Base-by-base conservation (phyloP, 2,888 invertebrate species). In the Stenichneumon culpator region DNA sequence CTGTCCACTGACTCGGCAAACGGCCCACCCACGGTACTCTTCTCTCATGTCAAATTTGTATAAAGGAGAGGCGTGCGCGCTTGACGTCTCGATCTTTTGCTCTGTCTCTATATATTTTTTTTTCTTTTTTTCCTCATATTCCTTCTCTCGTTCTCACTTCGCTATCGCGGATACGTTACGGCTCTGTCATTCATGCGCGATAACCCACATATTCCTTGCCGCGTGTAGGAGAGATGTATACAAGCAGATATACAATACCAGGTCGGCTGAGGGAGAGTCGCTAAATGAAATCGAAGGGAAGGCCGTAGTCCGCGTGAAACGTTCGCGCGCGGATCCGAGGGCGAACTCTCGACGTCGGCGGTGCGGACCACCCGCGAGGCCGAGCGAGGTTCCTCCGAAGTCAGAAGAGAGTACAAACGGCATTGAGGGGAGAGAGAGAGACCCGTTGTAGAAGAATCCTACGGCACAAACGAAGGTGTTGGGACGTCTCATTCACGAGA, bases 341-440 rank as follows among this genome's bases (percentile, higher is more conserved):
- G 63, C 67, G 78, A 82, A 84, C 69, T 74, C 78, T 82, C 82
- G 74, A 75, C 75, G 82, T 75, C 68, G 65, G 72, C 70, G 72
- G 75, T 77, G 70, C 57, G 82, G 87, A 87, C 87, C 87, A 87
- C 87, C 87, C 87, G 87, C 87, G 75, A 87, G 82, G 52, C 68
- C 73, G 57, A 82, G 84, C 86, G 85, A 80, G 81, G 39, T 83
- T 65, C 32, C 22, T 16, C 47, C 69, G 22, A 68, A 84, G 69
- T 84, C 79, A 60, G 44, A 39, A 54, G 47, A 16, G 70, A 25
- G 82, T 74, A 78, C 63, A 83, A 79, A 84, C 78, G 86, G 82
- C 84, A 86, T 81, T 80, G 84, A 86, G 75, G 63, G 0, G 44
- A 16, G 44, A 16, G 16, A 25, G 11, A 57, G 25, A 63, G 60